phyloP scores from a whole-genome alignment of 2,888 invertebrate genomes.

The Drymonia ruficornis region DNA sequence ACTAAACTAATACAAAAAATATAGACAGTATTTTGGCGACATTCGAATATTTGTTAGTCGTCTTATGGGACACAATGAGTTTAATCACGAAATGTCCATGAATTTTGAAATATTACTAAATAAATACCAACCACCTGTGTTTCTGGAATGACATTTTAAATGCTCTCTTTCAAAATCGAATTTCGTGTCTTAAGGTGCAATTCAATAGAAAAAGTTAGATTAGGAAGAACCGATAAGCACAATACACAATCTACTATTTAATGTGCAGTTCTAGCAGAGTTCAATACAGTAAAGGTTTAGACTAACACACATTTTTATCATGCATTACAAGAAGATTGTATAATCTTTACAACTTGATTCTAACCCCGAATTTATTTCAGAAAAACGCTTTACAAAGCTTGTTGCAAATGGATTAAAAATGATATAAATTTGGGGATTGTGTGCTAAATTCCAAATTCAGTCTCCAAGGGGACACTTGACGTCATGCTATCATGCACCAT shows the following conservation, averaged over 20 bases:
- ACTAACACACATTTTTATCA: background rate
- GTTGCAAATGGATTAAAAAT: no score
- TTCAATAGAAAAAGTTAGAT: constrained; percentile 20
- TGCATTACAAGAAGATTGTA: background rate
- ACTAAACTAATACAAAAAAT: no score
- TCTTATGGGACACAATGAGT: constrained; percentile 26
- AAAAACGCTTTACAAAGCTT: no score
- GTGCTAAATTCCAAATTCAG: constrained; percentile 39
- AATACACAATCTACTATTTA: constrained; percentile 5
- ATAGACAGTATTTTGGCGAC: background rate
- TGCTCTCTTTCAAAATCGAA: constrained; percentile 31
- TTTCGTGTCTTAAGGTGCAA: constrained; percentile 18
- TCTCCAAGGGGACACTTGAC: constrained; percentile 40
- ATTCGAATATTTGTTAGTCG: constrained; percentile 27
- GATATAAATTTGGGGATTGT: no score
- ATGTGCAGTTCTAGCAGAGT: constrained; percentile 3
- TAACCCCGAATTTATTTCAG: background rate
- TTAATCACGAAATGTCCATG: constrained; percentile 16
- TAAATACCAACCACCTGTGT: constrained; percentile 20
- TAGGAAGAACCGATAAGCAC: constrained; percentile 28
- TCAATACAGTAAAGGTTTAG: background rate
- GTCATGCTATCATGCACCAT: constrained; percentile 40
- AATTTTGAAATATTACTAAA: constrained; percentile 27
- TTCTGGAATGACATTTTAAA: constrained; percentile 43
- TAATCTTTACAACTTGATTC: background rate